These are phyloP conservation scores for Muscina levida DNA, from an alignment of 2,888 invertebrate genomes.

Conservation along the genomic window DNA sequence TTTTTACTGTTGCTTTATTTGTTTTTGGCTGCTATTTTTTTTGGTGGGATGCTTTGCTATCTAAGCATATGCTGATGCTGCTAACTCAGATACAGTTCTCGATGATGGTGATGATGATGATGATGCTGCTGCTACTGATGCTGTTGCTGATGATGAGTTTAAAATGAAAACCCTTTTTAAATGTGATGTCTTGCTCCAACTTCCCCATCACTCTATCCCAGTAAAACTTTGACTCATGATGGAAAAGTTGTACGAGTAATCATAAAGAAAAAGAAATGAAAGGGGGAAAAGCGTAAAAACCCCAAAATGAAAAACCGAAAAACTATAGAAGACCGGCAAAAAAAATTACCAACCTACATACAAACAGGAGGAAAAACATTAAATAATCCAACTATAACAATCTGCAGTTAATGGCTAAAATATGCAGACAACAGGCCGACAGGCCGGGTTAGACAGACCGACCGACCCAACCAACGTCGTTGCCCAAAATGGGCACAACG, in stretches of 20 bases:
- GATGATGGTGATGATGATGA: neutral
- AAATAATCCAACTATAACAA: neutral
- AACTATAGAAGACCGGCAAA: neutral
- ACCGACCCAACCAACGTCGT: neutral
- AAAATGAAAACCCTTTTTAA: slow-evolving; percentile 52
- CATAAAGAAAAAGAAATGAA: neutral
- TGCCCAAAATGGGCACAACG: neutral
- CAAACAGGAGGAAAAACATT: neutral
- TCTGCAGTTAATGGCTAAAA: slow-evolving; percentile 28
- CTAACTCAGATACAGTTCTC: neutral
- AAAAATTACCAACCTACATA: neutral
- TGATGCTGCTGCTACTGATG: slow-evolving; percentile 5
- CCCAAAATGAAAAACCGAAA: neutral
- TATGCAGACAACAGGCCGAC: slow-evolving; percentile 4
- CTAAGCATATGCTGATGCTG: slow-evolving; percentile 34
- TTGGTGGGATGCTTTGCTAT: slow-evolving; percentile 27
- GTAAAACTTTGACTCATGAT: neutral
- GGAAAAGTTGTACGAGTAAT: slow-evolving; percentile 25
- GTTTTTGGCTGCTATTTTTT: slow-evolving; percentile 25
- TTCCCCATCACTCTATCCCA: neutral
- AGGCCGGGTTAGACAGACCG: neutral
- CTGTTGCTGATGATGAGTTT: slow-evolving; percentile 38
- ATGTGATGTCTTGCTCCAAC: neutral
- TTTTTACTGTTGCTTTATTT: slow-evolving; percentile 53
- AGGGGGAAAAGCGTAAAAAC: slow-evolving; percentile 1